Conservation (phyloP, 1,140 invertebrate genomes). For the Ceratosolen solmsi region DNA sequence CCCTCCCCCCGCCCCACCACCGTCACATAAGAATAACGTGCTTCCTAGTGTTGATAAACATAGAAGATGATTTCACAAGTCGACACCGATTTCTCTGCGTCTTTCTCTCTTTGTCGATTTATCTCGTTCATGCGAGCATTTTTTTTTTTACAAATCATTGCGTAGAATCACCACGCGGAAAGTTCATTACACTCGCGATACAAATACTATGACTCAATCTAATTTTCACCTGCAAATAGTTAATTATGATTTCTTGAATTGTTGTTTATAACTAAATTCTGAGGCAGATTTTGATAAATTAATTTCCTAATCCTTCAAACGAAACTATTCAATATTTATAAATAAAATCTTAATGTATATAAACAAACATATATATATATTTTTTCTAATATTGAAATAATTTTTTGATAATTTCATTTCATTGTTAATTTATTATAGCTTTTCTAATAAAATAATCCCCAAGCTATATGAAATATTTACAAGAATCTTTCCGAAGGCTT, state of each 20-base stretch:
- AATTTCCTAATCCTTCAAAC: too few relatives aligned
- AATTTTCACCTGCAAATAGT: not conserved
- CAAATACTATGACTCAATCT: not conserved
- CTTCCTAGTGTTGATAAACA: slow-evolving; percentile 50
- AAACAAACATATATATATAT: not conserved
- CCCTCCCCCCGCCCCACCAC: too few relatives aligned
- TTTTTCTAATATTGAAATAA: too few relatives aligned
- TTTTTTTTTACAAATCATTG: slow-evolving; percentile 8
- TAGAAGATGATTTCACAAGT: slow-evolving; percentile 47
- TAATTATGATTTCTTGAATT: not conserved
- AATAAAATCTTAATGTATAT: too few relatives aligned
- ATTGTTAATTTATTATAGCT: too few relatives aligned
- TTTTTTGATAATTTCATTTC: too few relatives aligned
- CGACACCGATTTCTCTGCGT: slow-evolving; percentile 42
- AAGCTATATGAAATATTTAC: too few relatives aligned
- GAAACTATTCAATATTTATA: too few relatives aligned
- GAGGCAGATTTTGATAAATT: not conserved
- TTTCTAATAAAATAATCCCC: too few relatives aligned
- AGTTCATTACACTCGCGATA: slow-evolving; percentile 43
- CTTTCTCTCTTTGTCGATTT: slow-evolving; percentile 30
- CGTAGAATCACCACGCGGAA: slow-evolving; percentile 1
- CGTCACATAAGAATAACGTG: slow-evolving; percentile 10
- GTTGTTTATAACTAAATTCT: not conserved
- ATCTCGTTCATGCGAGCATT: not conserved
- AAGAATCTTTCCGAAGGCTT: too few relatives aligned